These are phyloP conservation scores for Calameuta pallipes DNA, from an alignment of 2,888 invertebrate species.

Conservation along the genomic window DNA sequence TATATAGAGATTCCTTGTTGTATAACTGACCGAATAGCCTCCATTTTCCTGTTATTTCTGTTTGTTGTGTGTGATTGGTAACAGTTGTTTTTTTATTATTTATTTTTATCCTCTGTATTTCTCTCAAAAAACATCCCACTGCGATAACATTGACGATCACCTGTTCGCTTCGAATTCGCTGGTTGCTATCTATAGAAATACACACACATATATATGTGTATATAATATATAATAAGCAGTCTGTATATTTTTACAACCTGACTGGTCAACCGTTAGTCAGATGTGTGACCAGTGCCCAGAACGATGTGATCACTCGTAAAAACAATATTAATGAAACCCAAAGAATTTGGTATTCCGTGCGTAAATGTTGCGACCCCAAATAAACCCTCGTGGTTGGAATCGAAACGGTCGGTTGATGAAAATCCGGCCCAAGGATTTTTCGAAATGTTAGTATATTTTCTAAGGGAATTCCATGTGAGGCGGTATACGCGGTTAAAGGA, in stretches of 20 bases:
- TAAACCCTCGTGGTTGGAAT: neutral
- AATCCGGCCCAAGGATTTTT: neutral
- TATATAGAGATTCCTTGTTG: neutral
- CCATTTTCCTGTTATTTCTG: neutral
- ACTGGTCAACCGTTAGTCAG: constrained; percentile 9
- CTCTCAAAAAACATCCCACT: neutral
- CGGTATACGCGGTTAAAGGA: too few species aligned
- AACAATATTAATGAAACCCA: constrained; percentile 12
- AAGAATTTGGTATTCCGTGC: constrained; percentile 21
- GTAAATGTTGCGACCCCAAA: constrained; percentile 2
- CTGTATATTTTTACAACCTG: constrained; percentile 17
- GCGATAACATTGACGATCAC: neutral
- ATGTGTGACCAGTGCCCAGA: constrained; percentile 2
- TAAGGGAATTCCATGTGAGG: too few species aligned
- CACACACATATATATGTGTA: too few species aligned
- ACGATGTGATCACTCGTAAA: constrained; percentile 19
- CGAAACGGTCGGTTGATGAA: neutral
- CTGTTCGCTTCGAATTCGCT: neutral
- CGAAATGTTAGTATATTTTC: neutral
- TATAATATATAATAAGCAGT: neutral
- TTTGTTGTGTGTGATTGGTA: neutral
- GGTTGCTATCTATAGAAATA: neutral
- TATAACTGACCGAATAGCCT: neutral
- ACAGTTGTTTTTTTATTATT: neutral
- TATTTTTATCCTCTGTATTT: neutral